Base-by-base conservation (phyloP, 2,888 invertebrate genomes). In the Pyrocoelia pectoralis region DNA sequence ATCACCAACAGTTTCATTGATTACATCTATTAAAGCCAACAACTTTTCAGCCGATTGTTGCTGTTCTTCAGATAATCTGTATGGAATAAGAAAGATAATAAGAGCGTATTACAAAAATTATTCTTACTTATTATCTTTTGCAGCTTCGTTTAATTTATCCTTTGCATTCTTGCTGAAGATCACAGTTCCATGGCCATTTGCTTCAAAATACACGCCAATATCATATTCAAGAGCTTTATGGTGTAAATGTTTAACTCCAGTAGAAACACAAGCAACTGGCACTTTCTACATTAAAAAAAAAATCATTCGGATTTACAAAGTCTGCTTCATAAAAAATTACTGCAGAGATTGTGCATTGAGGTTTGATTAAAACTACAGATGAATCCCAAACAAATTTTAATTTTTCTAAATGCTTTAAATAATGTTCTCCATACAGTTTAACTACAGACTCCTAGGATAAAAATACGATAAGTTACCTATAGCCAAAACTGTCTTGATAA, bases 151-250 rank as follows among this genome's bases (percentile, higher is more conserved):
- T 52, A 93, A 85, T 10, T 81, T 77, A 9, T 83, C 77, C 74
- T 90, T 88, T 0, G 94, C 91, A 13, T 81, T 80, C 0, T 87
- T 82, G 77, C 92, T 95, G 74, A 96, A 95, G 0, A 95, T 83
- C 0, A 95, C 92, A 0, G 98, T 99, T 10, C 99, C 99, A 83
- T 99, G 99, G 0, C 99, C 99, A 82, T 99, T 99, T 0, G 99
- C 98, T 80, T 99, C 99, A 82, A 99, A 99, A 82, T 99, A 99
- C 2, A 99, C 88, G 1, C 98, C 98, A 73, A 99, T 88, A 78
- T 99, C 98, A 83, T 90, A 98, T 56, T 93, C 87, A 33, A 89
- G 76, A 0, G 98, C 98, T 77, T 92, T 92, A 76, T 93, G 93
- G 79, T 99, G 98, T 15, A 99, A 84, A 81, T 98, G 90, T 80